Percentiles rank a stretch among this genome's conserved stretches.
Evolutionary conservation across 2,888 invertebrate genomes (phyloP).

Genomic region (Meiosimyza platycephala): DNA sequence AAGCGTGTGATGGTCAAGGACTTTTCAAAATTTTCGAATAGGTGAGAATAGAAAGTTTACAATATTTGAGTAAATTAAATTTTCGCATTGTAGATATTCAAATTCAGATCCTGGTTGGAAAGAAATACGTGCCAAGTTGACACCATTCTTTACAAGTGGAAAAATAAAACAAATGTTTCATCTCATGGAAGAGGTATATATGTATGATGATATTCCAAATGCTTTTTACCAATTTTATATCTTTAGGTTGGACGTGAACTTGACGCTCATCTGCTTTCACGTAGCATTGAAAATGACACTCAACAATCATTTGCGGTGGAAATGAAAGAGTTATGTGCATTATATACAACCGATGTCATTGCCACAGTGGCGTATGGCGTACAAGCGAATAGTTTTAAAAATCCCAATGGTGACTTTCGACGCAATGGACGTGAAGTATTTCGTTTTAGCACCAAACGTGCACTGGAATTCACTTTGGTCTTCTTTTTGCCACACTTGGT

Average conservation of each 20-base stretch:
- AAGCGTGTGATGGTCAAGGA: slow-evolving; percentile 68
- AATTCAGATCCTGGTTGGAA: slow-evolving; percentile 68
- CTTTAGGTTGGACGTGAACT: slow-evolving; percentile 56
- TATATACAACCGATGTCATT: slow-evolving; percentile 68
- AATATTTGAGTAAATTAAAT: not conserved
- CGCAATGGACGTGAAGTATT: slow-evolving; percentile 66
- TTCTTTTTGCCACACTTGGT: slow-evolving; percentile 67
- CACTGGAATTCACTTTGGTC: slow-evolving; percentile 61
- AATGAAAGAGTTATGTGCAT: slow-evolving; percentile 62
- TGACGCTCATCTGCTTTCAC: slow-evolving; percentile 55
- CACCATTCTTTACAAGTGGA: slow-evolving; percentile 68
- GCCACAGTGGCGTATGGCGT: slow-evolving; percentile 69
- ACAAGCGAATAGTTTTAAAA: slow-evolving; percentile 66
- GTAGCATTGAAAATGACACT: slow-evolving; percentile 48
- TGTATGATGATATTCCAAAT: not conserved
- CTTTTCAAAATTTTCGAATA: slow-evolving; percentile 66
- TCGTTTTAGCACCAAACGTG: slow-evolving; percentile 56
- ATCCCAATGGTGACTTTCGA: slow-evolving; percentile 67
- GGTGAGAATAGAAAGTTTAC: slow-evolving; percentile 44
- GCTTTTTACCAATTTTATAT: not conserved
- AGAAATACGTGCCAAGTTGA: slow-evolving; percentile 65
- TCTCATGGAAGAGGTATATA: slow-evolving; percentile 58
- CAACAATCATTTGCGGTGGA: slow-evolving; percentile 53
- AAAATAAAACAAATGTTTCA: slow-evolving; percentile 64
- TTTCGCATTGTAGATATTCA: slow-evolving; percentile 51